Evolutionary conservation across 2,797 vertebrate genomes (phyloP).

Genomic region (Heteromormyrus szaboi): DNA sequence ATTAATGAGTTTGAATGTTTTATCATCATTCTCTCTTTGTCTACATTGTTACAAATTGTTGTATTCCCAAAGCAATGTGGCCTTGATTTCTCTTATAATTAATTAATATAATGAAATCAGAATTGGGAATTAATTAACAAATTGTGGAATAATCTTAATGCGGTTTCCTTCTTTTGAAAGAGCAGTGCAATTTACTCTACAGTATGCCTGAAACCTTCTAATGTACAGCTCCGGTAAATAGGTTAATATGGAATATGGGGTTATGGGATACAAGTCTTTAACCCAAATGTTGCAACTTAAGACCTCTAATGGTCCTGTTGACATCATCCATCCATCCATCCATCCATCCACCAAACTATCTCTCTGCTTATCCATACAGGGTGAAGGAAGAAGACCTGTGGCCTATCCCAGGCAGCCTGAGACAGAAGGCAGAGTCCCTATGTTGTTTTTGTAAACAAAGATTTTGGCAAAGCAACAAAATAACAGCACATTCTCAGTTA

Average conservation of each 20-base stretch:
- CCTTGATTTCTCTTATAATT: slow-evolving; percentile 14
- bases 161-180: neutral
- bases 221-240: neutral
- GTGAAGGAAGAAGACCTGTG: neutral
- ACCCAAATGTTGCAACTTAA: neutral
- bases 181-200: neutral
- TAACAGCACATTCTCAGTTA: neutral
- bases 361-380: neutral
- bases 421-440: neutral
- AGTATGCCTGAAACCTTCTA: slow-evolving; percentile 2
- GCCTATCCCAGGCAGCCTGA: neutral
- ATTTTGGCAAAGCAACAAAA: neutral
- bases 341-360: neutral
- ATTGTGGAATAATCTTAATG: neutral
- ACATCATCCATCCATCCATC: neutral
- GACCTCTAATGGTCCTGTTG: neutral
- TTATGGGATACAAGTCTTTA: neutral
- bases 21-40: neutral
- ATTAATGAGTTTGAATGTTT: slow-evolving; percentile 3
- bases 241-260: neutral
- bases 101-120: slow-evolving; percentile 6
- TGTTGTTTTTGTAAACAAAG: neutral
- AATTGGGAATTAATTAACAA: slow-evolving; percentile 16
- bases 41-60: neutral
- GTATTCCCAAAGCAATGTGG: slow-evolving; percentile 8